Conservation (phyloP, 1,140 invertebrate species). For the Chironomus tepperi region DNA sequence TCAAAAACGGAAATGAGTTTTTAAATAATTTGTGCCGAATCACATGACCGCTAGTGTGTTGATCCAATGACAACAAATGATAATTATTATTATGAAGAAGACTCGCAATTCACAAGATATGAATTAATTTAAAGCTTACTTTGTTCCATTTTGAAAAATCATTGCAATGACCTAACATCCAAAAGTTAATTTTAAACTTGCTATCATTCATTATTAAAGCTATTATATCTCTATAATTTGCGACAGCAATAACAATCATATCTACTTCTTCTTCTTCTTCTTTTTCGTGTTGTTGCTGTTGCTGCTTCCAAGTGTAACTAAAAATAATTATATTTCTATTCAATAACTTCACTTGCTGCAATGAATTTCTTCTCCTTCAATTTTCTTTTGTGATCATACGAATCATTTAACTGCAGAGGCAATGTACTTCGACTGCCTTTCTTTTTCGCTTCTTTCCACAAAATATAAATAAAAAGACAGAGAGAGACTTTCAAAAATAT, state of each 20-base stretch:
- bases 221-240: neutral
- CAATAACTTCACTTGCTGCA: neutral
- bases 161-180: neutral
- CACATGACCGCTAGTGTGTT: neutral
- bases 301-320: neutral
- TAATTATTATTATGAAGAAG: neutral
- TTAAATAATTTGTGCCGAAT: no score
- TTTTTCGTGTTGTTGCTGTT: neutral
- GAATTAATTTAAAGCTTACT: neutral
- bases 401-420: no score
- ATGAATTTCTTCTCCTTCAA: neutral
- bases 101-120: neutral
- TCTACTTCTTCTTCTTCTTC: neutral
- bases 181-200: neutral
- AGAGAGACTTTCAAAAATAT: neutral
- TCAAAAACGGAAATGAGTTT: no score
- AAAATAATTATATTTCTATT: neutral
- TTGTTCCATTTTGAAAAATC: neutral
- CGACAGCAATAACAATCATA: neutral
- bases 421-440: neutral
- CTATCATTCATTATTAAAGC: neutral
- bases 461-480: neutral
- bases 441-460: neutral
- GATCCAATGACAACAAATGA: neutral
- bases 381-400: neutral